Evolutionary conservation across 2,113 vertebrate genomes (phyloP), one percentile per base, ranked within the genome.

Genomic region (Ammodytes dubius): DNA sequence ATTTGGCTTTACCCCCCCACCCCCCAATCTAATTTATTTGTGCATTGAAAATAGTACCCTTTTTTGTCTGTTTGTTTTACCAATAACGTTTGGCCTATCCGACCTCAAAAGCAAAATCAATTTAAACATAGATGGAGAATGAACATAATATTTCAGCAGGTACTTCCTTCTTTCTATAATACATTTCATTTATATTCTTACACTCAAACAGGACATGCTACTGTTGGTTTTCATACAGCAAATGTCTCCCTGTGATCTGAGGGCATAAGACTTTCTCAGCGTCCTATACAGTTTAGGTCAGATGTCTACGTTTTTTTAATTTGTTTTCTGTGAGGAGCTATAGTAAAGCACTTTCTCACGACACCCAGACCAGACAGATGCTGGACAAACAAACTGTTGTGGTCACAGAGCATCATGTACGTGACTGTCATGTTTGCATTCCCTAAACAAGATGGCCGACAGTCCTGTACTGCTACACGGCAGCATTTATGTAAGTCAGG

Each of bases 321-420:
- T 60, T 65, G 10, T 76, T 35, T 27, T 86, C 27, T 37, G 61
- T 69, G 60, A 64, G 6, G 59, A 46, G 57, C n/a, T 12, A 9
- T 54, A 40, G 45, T 35, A 75, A 50, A 46, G 8, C 74, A 65
- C 53, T 61, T 90, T 91, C 80, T 88, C 84, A 88, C 50, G 64
- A 73, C 70, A 72, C 49, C 52, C 63, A 27, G 77, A 63, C 67
- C 27, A 67, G 40, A 72, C 79, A 2, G 47, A 76, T 67, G 70
- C 63, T 78, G 63, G 61, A 83, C 77, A 89, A 92, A 89, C 89
- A 91, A 92, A 88, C 74, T 64, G 70, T 5, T 37, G 84, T 3
- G 3, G 74, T 84, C 42, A 80, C 83, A 87, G 61, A 87, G 85
- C 74, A 84, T 59, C 50, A n/a, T 70, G 42, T 75, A 85, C 63